Evolutionary conservation across 2,113 vertebrate species (phyloP).

Genomic region (Galbula dea): DNA sequence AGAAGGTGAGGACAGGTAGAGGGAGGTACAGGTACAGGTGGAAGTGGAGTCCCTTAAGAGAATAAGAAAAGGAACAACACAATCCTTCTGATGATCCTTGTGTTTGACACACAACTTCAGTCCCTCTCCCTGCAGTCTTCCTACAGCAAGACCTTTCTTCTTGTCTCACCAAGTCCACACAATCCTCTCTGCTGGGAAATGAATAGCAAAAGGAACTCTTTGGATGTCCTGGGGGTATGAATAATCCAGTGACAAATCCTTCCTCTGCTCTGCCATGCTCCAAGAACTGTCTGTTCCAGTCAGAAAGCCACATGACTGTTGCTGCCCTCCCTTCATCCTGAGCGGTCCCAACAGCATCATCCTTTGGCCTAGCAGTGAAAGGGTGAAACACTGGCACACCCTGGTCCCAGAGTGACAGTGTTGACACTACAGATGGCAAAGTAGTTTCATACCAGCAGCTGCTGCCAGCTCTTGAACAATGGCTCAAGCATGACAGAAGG

Average conservation of each 20-base stretch:
- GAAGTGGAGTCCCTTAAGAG: not conserved
- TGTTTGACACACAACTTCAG: not conserved
- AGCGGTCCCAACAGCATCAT: not conserved
- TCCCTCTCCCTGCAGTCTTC: not conserved
- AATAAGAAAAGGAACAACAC: not conserved
- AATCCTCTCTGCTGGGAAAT: not conserved
- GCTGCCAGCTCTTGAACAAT: constrained; percentile 16
- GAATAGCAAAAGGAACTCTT: not conserved
- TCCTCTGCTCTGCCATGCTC: not conserved
- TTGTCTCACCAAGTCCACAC: not conserved
- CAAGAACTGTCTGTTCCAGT: not conserved
- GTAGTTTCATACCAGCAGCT: not conserved
- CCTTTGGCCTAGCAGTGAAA: not conserved
- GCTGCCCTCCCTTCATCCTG: not conserved
- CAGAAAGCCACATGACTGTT: not conserved
- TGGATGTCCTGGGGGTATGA: not conserved
- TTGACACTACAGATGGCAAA: not conserved
- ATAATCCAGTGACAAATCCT: not conserved
- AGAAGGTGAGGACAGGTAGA: not conserved
- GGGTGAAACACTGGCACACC: not conserved
- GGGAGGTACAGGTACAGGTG: no score
- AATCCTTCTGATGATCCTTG: not conserved
- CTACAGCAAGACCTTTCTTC: not conserved
- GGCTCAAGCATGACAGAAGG: not conserved
- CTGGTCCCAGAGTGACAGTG: not conserved